These are phyloP conservation scores for Eurystomus gularis DNA, from an alignment of 2,113 vertebrate species.

Conservation along the genomic window DNA sequence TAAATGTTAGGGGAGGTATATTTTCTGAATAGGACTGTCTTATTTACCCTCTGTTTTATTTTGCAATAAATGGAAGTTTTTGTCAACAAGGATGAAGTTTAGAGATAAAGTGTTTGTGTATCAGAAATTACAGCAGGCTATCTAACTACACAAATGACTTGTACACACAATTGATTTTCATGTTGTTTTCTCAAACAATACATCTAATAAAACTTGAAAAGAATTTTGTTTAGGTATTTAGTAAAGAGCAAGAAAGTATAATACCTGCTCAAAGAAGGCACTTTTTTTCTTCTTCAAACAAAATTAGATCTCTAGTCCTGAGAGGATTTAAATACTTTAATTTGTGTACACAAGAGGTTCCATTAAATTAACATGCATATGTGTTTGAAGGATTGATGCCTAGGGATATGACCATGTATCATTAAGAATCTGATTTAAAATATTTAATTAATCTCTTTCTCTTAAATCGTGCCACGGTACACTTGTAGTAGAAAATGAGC, in stretches of 20 bases:
- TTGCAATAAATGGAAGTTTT: neutral
- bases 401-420: neutral
- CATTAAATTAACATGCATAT: neutral
- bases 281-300: neutral
- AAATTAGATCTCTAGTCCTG: neutral
- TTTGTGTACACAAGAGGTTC: neutral
- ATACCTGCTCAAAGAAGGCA: neutral
- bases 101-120: neutral
- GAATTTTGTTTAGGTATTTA: neutral
- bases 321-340: neutral
- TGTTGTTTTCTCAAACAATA: neutral
- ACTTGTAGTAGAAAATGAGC: neutral
- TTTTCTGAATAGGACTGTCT: neutral
- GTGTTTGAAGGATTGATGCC: neutral
- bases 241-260: neutral
- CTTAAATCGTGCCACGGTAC: neutral
- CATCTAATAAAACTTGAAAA: neutral
- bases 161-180: neutral
- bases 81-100: neutral
- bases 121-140: neutral
- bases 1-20: neutral
- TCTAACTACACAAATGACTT: neutral
- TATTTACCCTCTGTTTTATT: neutral
- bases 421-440: slow-evolving; percentile 18
- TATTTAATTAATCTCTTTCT: neutral